phyloP scores from a whole-genome alignment of 2,113 vertebrate species.

The Nothocercus julius region DNA sequence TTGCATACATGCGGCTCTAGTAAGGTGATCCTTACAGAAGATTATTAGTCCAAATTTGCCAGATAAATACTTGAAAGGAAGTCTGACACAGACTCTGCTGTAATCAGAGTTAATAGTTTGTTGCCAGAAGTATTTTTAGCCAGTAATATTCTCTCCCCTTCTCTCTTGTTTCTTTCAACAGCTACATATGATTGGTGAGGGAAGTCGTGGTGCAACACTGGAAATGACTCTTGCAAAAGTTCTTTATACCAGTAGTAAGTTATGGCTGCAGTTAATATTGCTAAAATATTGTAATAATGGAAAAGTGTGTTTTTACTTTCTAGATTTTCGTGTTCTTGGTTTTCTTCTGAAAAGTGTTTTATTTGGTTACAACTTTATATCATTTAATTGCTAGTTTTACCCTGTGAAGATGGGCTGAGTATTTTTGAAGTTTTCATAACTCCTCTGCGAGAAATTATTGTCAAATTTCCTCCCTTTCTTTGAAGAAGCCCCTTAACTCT shows the following conservation, averaged over 20 bases:
- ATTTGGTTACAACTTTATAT: neutral
- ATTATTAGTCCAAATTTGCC: neutral
- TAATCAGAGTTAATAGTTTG: neutral
- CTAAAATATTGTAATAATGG: neutral
- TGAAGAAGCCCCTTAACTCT: neutral
- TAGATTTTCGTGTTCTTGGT: neutral
- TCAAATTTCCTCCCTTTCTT: neutral
- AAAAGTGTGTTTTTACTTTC: neutral
- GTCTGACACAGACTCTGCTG: neutral
- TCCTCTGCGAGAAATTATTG: neutral
- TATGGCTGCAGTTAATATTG: neutral
- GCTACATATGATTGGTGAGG: slow-evolving; percentile 96
- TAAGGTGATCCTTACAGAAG: neutral
- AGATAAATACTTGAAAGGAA: neutral
- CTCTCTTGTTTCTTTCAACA: slow-evolving; percentile 42
- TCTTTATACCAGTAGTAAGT: slow-evolving; percentile 88
- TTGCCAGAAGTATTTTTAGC: neutral
- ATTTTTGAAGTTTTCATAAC: neutral
- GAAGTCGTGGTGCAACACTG: slow-evolving; percentile 88
- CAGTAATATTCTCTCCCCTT: neutral
- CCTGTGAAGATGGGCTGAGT: neutral
- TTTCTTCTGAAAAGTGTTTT: neutral
- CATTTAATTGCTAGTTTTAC: neutral
- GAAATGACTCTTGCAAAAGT: slow-evolving; percentile 94
- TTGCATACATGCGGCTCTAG: neutral